Conservation (phyloP, 2,113 vertebrate genomes). For the Dascyllus trimaculatus region DNA sequence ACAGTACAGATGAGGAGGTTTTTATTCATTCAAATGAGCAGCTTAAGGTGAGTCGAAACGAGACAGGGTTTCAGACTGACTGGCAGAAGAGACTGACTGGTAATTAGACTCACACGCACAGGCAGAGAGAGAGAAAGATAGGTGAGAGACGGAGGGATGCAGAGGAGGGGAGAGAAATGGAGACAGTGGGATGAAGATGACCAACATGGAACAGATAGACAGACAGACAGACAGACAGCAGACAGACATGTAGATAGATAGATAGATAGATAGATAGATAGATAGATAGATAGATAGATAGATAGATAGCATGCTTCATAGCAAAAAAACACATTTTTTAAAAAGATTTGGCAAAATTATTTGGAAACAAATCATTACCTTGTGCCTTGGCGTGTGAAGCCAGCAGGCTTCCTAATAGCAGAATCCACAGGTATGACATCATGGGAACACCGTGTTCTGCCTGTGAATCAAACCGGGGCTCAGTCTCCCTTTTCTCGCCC, state of each 20-base stretch:
- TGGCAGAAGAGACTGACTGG: slow-evolving; percentile 26
- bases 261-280: slow-evolving; percentile 38
- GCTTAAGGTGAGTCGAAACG: slow-evolving; percentile 34
- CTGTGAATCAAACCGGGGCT: slow-evolving; percentile 44
- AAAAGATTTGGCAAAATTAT: slow-evolving; percentile 22
- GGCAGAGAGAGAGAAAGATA: slow-evolving; percentile 26
- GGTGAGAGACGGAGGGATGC: slow-evolving; percentile 21
- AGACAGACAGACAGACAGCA: background rate
- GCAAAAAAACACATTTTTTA: background rate
- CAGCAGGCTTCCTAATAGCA: slow-evolving; percentile 80
- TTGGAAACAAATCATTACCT: slow-evolving; percentile 69
- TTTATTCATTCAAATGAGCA: slow-evolving; percentile 14
- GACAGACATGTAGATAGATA: slow-evolving; percentile 19
- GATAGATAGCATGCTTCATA: background rate
- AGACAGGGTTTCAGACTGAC: slow-evolving; percentile 31
- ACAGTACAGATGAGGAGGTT: slow-evolving; percentile 1
- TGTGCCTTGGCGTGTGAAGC: slow-evolving; percentile 68
- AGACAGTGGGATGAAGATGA: slow-evolving; percentile 25
- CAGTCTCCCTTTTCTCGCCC: slow-evolving; percentile 20
- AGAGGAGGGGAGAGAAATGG: background rate
- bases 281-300: slow-evolving; percentile 30
- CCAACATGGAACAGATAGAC: background rate
- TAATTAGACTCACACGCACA: background rate
- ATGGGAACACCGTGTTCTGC: slow-evolving; percentile 77
- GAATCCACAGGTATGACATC: slow-evolving; percentile 86